Percentiles rank a stretch among this genome's conserved stretches.
phyloP scores from a whole-genome alignment of 2,797 vertebrate genomes.

The Macropus fuliginosus region DNA sequence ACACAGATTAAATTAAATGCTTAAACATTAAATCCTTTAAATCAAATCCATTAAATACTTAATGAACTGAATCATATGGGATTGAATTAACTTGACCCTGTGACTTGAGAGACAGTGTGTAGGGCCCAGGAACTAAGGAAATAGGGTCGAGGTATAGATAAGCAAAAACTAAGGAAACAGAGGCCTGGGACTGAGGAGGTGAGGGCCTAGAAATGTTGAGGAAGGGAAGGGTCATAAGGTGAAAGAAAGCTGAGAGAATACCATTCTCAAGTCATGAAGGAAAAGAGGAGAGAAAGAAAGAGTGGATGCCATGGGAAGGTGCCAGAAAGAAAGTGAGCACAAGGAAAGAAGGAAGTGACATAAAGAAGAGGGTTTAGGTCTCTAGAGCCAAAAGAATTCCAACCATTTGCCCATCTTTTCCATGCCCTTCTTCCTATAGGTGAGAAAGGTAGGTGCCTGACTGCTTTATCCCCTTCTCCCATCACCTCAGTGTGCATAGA shows the following conservation, averaged over 20 bases:
- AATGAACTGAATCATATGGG: neutral
- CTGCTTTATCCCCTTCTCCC: neutral
- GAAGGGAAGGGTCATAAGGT: neutral
- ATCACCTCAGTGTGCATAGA: neutral
- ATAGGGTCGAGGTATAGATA: neutral
- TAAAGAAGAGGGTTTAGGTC: neutral
- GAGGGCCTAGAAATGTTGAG: neutral
- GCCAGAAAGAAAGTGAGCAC: neutral
- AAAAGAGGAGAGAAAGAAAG: neutral
- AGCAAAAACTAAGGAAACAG: neutral
- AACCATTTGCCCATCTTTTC: neutral
- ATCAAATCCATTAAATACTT: neutral
- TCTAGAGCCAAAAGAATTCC: slow-evolving; percentile 30
- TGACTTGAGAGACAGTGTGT: neutral
- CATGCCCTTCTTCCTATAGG: neutral
- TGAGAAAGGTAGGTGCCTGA: neutral
- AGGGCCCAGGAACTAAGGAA: slow-evolving; percentile 22
- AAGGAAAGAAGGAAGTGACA: neutral
- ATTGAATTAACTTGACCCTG: neutral
- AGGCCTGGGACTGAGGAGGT: neutral
- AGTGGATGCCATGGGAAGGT: neutral
- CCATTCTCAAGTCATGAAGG: neutral
- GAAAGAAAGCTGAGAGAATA: neutral
- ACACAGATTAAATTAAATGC: neutral
- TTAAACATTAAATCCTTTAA: neutral